phyloP scores from a whole-genome alignment of 2,888 invertebrate species.

The Tupiocoris notatus region DNA sequence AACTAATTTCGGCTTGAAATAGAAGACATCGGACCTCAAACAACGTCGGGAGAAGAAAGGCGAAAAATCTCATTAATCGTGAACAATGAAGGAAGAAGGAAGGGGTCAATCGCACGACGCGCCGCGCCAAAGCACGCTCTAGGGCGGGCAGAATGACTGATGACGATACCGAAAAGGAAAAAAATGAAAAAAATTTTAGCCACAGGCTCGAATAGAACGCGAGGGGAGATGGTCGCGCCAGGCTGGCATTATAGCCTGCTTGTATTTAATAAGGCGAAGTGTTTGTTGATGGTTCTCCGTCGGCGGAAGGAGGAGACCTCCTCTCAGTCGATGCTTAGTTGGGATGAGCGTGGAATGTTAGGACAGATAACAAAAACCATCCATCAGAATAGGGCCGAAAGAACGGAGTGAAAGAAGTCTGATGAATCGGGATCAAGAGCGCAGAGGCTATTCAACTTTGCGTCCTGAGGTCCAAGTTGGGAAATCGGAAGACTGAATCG shows the following conservation, averaged over 20 bases:
- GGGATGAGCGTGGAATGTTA: slow-evolving; percentile 32
- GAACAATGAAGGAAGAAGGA: slow-evolving; percentile 16
- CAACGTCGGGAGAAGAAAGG: slow-evolving; percentile 9
- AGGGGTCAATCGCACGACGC: slow-evolving; percentile 25
- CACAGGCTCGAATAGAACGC: not conserved
- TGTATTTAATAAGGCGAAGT: slow-evolving; percentile 35
- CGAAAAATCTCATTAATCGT: slow-evolving; percentile 33
- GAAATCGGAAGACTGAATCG: too few relatives aligned
- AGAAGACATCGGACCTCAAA: slow-evolving; percentile 1
- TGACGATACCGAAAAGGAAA: slow-evolving; percentile 4
- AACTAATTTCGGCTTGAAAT: slow-evolving; percentile 15
- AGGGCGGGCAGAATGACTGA: slow-evolving; percentile 27
- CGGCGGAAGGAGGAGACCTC: too few relatives aligned
- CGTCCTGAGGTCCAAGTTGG: too few relatives aligned
- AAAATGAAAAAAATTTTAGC: slow-evolving; percentile 22
- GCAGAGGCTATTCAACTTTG: slow-evolving; percentile 29
- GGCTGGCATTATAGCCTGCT: slow-evolving; percentile 35
- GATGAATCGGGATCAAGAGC: slow-evolving; percentile 32
- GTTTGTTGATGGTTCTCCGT: slow-evolving; percentile 29
- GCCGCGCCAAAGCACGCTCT: slow-evolving; percentile 23
- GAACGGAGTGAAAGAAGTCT: slow-evolving; percentile 23
- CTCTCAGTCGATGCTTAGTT: not conserved
- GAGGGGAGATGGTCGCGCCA: not conserved
- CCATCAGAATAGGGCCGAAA: slow-evolving; percentile 16
- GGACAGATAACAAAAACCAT: slow-evolving; percentile 38